Base-by-base conservation (phyloP, 2,888 invertebrate genomes). In the Eilema griseolum region DNA sequence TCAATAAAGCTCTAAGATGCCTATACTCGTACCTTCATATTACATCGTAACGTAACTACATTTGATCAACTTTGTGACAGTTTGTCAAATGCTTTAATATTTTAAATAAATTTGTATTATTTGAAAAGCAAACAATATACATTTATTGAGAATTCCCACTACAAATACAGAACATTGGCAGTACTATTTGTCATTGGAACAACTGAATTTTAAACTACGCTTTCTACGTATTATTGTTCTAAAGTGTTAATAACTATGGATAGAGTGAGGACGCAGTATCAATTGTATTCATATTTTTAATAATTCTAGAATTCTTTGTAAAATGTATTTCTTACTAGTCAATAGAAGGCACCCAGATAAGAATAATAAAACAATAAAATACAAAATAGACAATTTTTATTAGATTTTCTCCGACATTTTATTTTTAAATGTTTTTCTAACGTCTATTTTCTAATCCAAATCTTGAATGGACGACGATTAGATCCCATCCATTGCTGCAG, bases 401-500 rank as follows among this genome's bases (percentile, higher is more conserved):
- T 24, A 59, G 0, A 59, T 59, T 59, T 26, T 23, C 12, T 24
- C 26, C 14, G 14, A 59, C 23, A 23, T 26, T 57, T 57, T 59
- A 59, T 59, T 14, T 14, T 59, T 4, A 1, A 16, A 26, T 14
- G 28, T 28, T 26, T 14, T 16, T 26, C 20, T 59, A 24, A 59
- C 7, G 28, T 7, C 59, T 59, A 26, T 7, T 5, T 26, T 16
- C 26, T 59, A 20, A 59, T 14, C 59, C 26, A 16, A 11, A 16
- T 26, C 59, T 59, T 59, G 26, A 26, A 14, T 26, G 24, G 20
- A 28, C 59, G 7, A 59, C 26, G 59, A 16, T 41, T 5, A 37
- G 33, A 3, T 11, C 7, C 10, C 1, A 57, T 67, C 72, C 74
- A 72, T 57, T 71, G 71, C 72, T 67, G 60, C 71, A 71, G 74